phyloP scores from a whole-genome alignment of 37 sponge, comb jelly and placozoan genomes.

The Eunapius fragilis region DNA sequence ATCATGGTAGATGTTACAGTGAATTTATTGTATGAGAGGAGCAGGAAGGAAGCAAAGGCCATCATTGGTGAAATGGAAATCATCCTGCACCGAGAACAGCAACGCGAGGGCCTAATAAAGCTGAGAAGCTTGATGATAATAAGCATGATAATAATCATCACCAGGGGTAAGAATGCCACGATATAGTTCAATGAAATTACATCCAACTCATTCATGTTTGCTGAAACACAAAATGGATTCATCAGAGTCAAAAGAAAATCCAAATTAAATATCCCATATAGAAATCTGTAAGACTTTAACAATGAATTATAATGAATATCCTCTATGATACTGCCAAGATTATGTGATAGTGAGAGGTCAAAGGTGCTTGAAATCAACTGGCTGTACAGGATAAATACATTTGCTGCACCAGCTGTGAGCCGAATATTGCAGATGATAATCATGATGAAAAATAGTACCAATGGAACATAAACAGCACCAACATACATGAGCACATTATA shows the following conservation, averaged over 20 bases:
- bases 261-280: constrained; percentile 50
- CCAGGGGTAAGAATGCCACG: constrained; percentile 50
- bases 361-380: constrained; percentile 32
- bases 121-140: background rate
- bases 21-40: constrained; percentile 13
- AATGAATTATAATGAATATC: background rate
- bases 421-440: constrained; percentile 40
- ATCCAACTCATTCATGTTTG: background rate
- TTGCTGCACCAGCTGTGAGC: constrained; percentile 30
- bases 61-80: background rate
- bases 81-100: background rate
- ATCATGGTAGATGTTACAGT: constrained; percentile 13
- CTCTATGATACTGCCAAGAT: background rate
- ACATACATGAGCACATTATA: background rate
- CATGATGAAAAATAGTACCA: constrained; percentile 12
- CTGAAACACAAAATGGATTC: constrained; percentile 34
- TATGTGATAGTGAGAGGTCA: constrained; percentile 1
- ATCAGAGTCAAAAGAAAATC: constrained; percentile 46
- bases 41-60: background rate
- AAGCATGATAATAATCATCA: constrained; percentile 29
- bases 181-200: constrained; percentile 26
- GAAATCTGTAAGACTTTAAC: constrained; percentile 6
- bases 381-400: constrained; percentile 40
- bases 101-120: background rate
- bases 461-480: constrained; percentile 8